Conservation (phyloP, 2,797 vertebrate genomes). For the Syngnathus acus region DNA sequence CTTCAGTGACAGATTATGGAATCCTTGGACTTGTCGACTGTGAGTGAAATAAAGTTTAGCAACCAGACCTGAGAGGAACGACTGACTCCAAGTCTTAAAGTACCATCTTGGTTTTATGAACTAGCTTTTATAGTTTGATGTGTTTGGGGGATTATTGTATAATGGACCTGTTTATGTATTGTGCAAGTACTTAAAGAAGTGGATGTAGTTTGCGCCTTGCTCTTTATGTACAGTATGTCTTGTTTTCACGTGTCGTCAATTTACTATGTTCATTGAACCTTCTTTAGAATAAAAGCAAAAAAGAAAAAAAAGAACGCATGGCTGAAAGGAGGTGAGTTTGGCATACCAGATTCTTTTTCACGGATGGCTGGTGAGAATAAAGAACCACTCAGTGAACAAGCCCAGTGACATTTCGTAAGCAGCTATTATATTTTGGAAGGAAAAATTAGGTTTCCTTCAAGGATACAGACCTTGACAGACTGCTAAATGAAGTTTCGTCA, state of each 20-base stretch:
- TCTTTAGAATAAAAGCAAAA: no score
- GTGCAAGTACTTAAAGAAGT: conserved; percentile 9
- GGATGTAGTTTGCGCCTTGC: conserved; percentile 3
- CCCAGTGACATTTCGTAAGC: conserved; percentile 33
- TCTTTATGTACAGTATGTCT: conserved; percentile 11
- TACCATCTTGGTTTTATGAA: conserved; percentile 44
- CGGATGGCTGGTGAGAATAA: conserved; percentile 32
- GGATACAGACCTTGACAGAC: conserved; percentile 27
- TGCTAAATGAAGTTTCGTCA: conserved; percentile 38
- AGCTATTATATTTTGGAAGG: conserved; percentile 35
- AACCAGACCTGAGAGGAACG: conserved; percentile 23
- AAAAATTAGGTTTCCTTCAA: conserved; percentile 36
- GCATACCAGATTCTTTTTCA: conserved; percentile 24
- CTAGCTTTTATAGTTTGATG: conserved; percentile 7
- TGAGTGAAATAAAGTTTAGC: conserved; percentile 3
- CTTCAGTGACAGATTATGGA: neutral
- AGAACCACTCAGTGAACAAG: conserved; percentile 6
- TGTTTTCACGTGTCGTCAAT: neutral
- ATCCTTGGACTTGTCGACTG: neutral
- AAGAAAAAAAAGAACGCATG: neutral
- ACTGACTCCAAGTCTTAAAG: conserved; percentile 19
- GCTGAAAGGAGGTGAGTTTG: conserved; percentile 34
- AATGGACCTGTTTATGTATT: conserved; percentile 23
- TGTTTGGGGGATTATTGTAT: conserved; percentile 21
- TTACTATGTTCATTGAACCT: conserved; percentile 13